Percentiles rank a stretch among this genome's conserved stretches.
Conservation (phyloP, 2,797 vertebrate species). For the Gila robusta region DNA sequence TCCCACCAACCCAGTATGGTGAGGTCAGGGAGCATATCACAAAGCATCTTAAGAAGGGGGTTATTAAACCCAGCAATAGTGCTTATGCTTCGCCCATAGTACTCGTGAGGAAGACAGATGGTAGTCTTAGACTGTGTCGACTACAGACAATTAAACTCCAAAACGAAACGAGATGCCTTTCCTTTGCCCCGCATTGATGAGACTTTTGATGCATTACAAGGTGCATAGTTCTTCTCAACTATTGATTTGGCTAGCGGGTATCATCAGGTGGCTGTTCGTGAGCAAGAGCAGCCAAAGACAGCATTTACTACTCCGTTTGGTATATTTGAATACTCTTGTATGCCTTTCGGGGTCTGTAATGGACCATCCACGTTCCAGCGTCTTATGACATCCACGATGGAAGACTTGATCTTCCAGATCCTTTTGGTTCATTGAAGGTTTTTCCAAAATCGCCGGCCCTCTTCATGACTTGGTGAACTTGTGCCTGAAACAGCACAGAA, state of each 20-base stretch:
- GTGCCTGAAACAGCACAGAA: too few species aligned
- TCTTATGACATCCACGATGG: background rate
- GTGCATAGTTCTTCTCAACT: background rate
- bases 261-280: background rate
- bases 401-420: background rate
- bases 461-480: too few species aligned
- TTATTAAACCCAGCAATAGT: background rate
- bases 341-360: background rate
- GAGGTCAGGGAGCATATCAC: slow-evolving; percentile 29
- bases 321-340: background rate
- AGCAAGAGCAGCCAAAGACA: background rate
- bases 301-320: background rate
- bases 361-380: background rate
- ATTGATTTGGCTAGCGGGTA: background rate
- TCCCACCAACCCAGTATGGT: slow-evolving; percentile 4
- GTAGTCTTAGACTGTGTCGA: fast-evolving
- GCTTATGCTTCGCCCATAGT: background rate
- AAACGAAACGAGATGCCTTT: background rate
- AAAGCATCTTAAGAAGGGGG: background rate
- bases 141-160: background rate
- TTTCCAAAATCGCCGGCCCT: too few species aligned
- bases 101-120: background rate
- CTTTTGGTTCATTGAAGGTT: background rate
- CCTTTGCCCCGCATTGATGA: background rate
- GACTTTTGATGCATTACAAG: background rate